Conservation (phyloP, 1,140 invertebrate genomes). For the Amyelois transitella region DNA sequence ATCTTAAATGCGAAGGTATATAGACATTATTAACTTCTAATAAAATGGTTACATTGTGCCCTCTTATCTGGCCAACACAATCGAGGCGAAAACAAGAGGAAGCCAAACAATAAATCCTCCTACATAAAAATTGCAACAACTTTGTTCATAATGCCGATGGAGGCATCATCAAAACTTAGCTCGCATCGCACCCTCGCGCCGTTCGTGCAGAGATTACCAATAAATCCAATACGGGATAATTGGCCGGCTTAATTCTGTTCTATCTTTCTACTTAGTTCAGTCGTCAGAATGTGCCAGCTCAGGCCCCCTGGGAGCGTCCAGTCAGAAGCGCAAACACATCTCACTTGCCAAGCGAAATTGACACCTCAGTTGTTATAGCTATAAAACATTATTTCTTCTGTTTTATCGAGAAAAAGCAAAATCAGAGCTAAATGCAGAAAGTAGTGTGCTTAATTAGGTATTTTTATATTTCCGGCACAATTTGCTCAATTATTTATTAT, state of each 20-base stretch:
- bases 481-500: slow-evolving; percentile 15
- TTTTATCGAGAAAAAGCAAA: slow-evolving; percentile 27
- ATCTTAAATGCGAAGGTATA: too few species aligned
- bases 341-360: slow-evolving; percentile 54
- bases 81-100: slow-evolving; percentile 55
- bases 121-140: slow-evolving; percentile 73
- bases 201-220: slow-evolving; percentile 74
- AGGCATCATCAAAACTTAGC: slow-evolving; percentile 73
- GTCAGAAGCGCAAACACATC: slow-evolving; percentile 49
- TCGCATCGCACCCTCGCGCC: slow-evolving; percentile 69
- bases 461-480: slow-evolving; percentile 26
- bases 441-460: slow-evolving; percentile 48
- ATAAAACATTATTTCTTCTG: slow-evolving; percentile 44
- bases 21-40: slow-evolving; percentile 37
- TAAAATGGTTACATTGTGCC: slow-evolving; percentile 44
- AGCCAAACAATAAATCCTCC: slow-evolving; percentile 68
- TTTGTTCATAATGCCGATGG: slow-evolving; percentile 70
- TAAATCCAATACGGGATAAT: slow-evolving; percentile 75
- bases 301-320: slow-evolving; percentile 65
- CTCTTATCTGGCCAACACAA: slow-evolving; percentile 64
- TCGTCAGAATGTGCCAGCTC: slow-evolving; percentile 72
- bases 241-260: slow-evolving; percentile 73
- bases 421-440: slow-evolving; percentile 50
- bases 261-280: slow-evolving; percentile 74
- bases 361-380: slow-evolving; percentile 28